A percentile compares a stretch with the other conserved stretches of the same genome.
phyloP scores from a whole-genome alignment of 2,797 vertebrate genomes.

The Phyllotis vaccarum region DNA sequence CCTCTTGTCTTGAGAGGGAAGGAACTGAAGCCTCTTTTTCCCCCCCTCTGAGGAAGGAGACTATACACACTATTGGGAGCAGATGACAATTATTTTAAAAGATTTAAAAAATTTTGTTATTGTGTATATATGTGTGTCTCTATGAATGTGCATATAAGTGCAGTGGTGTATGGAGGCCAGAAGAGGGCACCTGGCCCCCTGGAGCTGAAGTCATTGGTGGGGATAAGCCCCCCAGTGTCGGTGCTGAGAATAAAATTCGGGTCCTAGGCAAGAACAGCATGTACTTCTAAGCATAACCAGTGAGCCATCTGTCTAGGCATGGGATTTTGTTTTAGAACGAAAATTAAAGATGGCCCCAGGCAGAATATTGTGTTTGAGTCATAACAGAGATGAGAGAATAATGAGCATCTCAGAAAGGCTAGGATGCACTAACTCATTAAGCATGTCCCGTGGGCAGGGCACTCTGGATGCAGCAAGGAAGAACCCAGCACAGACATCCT shows the following conservation, averaged over 20 bases:
- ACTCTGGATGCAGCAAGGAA: background rate
- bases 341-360: background rate
- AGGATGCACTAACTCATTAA: background rate
- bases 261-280: background rate
- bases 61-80: background rate
- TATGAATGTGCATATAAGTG: background rate
- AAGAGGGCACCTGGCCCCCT: background rate
- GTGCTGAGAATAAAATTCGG: background rate
- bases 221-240: background rate
- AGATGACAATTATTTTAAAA: background rate
- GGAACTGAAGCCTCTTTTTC: background rate
- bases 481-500: background rate
- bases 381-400: background rate
- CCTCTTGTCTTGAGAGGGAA: background rate
- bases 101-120: background rate
- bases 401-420: background rate
- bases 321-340: background rate
- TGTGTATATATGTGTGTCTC: background rate
- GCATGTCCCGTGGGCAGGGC: background rate
- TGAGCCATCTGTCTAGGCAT: background rate
- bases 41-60: background rate
- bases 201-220: background rate
- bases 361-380: background rate
- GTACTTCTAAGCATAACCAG: background rate
- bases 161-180: background rate